Conservation (phyloP, 1,140 invertebrate genomes). For the Macrotrachela quadricornifera region DNA sequence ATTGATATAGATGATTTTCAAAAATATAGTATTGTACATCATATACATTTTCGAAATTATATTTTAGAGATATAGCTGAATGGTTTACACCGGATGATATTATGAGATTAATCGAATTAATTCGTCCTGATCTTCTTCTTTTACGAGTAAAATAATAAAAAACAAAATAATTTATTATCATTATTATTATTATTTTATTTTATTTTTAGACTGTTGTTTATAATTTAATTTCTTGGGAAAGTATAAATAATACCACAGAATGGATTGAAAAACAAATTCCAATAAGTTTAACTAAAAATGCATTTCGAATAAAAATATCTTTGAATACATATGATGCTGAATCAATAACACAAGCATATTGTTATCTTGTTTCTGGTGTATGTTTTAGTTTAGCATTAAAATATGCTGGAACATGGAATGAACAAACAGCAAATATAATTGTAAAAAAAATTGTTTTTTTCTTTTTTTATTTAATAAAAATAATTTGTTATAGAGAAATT, state of each 20-base stretch:
- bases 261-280: conserved; percentile 2
- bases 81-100: conserved; percentile 77
- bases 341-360: conserved; percentile 54
- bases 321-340: not conserved
- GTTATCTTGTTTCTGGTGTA: conserved; percentile 75
- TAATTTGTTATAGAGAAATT: not conserved
- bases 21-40: too few species aligned
- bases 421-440: conserved; percentile 12
- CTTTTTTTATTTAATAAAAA: conserved; percentile 5
- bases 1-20: too few species aligned
- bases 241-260: not conserved
- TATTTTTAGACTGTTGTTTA: not conserved
- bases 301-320: not conserved
- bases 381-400: conserved; percentile 72
- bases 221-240: conserved; percentile 8
- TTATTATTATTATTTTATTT: not conserved
- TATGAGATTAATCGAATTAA: conserved; percentile 68
- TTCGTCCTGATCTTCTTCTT: conserved; percentile 72
- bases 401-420: conserved; percentile 73
- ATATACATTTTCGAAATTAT: too few species aligned
- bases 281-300: not conserved
- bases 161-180: too few species aligned
- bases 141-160: conserved; percentile 33
- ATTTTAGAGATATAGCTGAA: conserved; percentile 51
- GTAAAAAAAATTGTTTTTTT: not conserved